Evolutionary conservation across 2,888 invertebrate species (phyloP).

Genomic region (Aspidiotus destructor): DNA sequence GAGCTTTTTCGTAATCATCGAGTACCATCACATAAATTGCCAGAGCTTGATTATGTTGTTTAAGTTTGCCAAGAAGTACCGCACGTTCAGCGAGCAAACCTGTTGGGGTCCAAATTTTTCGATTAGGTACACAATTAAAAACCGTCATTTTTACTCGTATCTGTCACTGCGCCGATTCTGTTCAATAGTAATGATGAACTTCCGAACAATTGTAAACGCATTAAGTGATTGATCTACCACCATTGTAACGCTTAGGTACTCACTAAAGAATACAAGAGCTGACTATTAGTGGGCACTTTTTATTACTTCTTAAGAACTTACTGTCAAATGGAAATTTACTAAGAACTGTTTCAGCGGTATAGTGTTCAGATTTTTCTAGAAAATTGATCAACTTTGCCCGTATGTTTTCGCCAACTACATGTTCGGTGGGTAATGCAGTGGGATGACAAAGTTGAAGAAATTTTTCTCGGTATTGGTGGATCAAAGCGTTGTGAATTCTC

Average conservation of each 20-base stretch:
- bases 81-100: conserved; percentile 85
- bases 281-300: too few species aligned
- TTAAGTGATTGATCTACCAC: not conserved
- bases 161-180: too few species aligned
- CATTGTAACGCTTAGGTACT: too few species aligned
- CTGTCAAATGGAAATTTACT: conserved; percentile 74
- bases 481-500: conserved; percentile 79
- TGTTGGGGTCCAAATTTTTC: conserved; percentile 38
- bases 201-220: not conserved
- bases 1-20: conserved; percentile 70
- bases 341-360: conserved; percentile 76
- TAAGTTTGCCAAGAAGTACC: conserved; percentile 81
- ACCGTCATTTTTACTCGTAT: not conserved
- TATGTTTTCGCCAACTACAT: conserved; percentile 48
- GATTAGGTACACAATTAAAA: not conserved
- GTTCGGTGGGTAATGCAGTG: conserved; percentile 43
- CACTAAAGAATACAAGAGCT: too few species aligned
- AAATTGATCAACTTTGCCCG: conserved; percentile 62
- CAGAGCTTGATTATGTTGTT: conserved; percentile 83
- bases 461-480: conserved; percentile 79
- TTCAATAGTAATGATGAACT: too few species aligned
- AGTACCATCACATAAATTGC: conserved; percentile 84
- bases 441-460: conserved; percentile 43
- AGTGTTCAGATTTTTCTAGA: conserved; percentile 67
- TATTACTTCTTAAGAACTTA: conserved; percentile 32